Base-by-base conservation (phyloP, 2,888 invertebrate genomes). In the Agrenia bidenticulata region DNA sequence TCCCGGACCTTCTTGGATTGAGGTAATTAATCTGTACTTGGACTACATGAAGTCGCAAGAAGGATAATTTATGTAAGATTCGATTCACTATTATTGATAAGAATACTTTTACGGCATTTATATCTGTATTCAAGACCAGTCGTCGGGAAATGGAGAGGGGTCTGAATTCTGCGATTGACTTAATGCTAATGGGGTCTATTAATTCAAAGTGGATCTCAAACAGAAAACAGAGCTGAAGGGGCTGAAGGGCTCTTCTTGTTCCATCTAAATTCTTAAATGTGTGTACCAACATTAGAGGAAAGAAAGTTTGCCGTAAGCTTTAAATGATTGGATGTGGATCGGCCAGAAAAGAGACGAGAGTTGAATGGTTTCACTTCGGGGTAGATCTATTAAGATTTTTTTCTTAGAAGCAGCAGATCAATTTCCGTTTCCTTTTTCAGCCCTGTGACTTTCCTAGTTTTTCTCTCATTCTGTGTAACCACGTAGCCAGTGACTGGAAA, bases 1-100 rank as follows among this genome's bases (percentile, higher is more conserved):
- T 73, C 0, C 61, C 67, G 7, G 61, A 63, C 60, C 70, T 73
- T 37, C 73, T 70, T 2, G 70, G 72, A 54, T 45, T 75, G 11
- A 70, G 73, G 73, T 72, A 24, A 19, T 45, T 45, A 45, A 15
- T 17, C n/a, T 15, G 15, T 45, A 17, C 19, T 17, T 45, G 45
- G 15, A 45, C 9, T 9, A n/a, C 45, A 45, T 39, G 7, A 11
- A 39, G n/a, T n/a, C n/a, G n/a, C n/a, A 11, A 32, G 32, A 45
- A 15, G 45, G 9, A 19, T 5, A 32, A 32, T 32, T 32, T 32
- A 4, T 32, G 5, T 4, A 32, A 11, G 32, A 32, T 32, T 32
- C 32, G 11, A 32, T 32, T 32, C 32, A 4, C 4, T 32, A 32
- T 32, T 32, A 32, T 32, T 32, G 4, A 32, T 32, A 4, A 32